These are phyloP conservation scores for Ceryle rudis DNA, from an alignment of 2,797 vertebrate genomes.

Conservation along the genomic window DNA sequence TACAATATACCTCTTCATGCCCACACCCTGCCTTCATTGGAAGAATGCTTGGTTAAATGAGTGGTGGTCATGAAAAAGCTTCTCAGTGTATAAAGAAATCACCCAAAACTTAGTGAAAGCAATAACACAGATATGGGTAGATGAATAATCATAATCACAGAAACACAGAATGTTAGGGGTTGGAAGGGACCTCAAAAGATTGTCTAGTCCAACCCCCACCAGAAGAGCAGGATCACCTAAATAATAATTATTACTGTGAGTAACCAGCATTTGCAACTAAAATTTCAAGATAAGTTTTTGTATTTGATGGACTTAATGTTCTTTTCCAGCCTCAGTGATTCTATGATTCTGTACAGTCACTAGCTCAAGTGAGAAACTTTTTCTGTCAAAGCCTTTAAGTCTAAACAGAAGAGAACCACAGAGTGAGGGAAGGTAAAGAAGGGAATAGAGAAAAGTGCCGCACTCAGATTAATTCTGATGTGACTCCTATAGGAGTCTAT, in stretches of 20 bases:
- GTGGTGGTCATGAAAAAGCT: neutral
- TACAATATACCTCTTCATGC: neutral
- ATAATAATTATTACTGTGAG: neutral
- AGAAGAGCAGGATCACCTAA: no score
- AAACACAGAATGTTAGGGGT: no score
- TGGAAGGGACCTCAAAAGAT: no score
- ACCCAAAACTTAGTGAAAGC: neutral
- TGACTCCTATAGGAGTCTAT: neutral
- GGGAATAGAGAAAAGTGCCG: neutral
- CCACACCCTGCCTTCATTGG: neutral
- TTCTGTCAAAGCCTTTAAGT: neutral
- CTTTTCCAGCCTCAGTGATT: neutral
- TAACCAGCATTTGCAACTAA: neutral
- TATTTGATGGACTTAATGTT: accelerated
- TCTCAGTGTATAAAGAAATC: neutral
- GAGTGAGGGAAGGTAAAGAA: neutral
- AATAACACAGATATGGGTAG: neutral
- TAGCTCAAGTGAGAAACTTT: neutral
- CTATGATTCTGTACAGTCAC: neutral
- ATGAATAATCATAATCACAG: neutral
- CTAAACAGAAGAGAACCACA: neutral
- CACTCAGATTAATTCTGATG: neutral
- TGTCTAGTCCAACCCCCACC: no score
- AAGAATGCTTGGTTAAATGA: neutral
- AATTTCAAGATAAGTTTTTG: neutral